Percentiles rank a stretch among this genome's conserved stretches.
phyloP scores from a whole-genome alignment of 2,888 invertebrate species.

The Tetragonisca angustula region DNA sequence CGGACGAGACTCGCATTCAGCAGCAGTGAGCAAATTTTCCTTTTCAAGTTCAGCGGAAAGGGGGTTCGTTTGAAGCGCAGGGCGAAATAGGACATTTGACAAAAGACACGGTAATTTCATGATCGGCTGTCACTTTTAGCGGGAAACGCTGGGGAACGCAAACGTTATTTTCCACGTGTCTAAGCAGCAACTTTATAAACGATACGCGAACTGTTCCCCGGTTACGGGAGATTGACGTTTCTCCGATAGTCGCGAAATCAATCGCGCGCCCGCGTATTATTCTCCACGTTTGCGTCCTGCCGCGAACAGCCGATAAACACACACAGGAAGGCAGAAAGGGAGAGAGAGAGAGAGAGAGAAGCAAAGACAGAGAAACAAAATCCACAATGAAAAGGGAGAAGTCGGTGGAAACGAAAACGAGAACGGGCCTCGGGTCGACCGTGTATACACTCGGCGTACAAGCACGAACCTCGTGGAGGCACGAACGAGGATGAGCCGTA shows the following conservation, averaged over 20 bases:
- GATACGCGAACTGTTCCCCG: conserved; percentile 41
- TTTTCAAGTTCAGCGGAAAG: background rate
- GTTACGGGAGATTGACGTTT: conserved; percentile 61
- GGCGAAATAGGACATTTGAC: background rate
- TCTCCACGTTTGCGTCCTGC: conserved; percentile 46
- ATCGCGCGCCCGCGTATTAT: conserved; percentile 55
- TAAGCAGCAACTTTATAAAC: conserved; percentile 57
- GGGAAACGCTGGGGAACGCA: conserved; percentile 35
- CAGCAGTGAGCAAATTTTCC: no score
- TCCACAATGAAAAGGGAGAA: background rate
- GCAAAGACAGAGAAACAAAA: background rate
- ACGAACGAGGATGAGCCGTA: conserved; percentile 69
- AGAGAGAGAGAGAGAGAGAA: background rate
- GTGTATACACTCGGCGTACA: background rate
- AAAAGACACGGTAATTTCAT: conserved; percentile 22
- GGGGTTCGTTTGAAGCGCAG: background rate
- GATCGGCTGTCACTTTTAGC: conserved; percentile 37
- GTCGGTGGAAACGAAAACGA: conserved; percentile 18
- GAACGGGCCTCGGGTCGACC: background rate
- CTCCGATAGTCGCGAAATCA: conserved; percentile 55
- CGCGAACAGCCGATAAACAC: conserved; percentile 52
- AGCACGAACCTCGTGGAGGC: conserved; percentile 14
- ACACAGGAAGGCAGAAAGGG: conserved; percentile 2
- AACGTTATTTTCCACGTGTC: conserved; percentile 60
- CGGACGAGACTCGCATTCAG: no score